Conservation (phyloP, 37 sponge, comb jelly and placozoan genomes). For the Beroe forskalii region DNA sequence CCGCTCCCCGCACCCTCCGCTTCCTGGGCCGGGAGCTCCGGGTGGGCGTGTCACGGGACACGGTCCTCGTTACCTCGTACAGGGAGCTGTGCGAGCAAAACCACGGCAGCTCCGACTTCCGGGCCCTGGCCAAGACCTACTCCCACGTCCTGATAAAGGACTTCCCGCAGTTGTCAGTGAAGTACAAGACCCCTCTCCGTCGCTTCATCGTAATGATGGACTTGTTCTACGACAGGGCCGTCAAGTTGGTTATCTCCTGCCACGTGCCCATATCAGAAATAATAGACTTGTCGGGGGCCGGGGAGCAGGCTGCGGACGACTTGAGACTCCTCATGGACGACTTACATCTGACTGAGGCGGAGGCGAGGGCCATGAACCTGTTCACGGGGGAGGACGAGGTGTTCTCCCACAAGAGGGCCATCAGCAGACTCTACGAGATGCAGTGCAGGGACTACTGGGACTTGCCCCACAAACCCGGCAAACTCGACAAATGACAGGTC, state of each 20-base stretch:
- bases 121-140: slow-evolving; percentile 50
- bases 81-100: slow-evolving; percentile 6
- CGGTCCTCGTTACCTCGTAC: slow-evolving; percentile 14
- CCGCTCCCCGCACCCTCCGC: background rate
- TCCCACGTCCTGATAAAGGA: slow-evolving; percentile 71
- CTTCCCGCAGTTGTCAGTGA: slow-evolving; percentile 75
- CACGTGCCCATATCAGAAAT: slow-evolving; percentile 13
- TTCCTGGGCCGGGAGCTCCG: slow-evolving; percentile 23
- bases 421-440: slow-evolving; percentile 85
- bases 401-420: slow-evolving; percentile 76
- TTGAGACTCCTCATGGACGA: slow-evolving; percentile 44
- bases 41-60: slow-evolving; percentile 42
- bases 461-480: slow-evolving; percentile 23
- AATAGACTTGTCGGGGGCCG: slow-evolving; percentile 27
- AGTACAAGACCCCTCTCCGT: slow-evolving; percentile 70
- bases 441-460: slow-evolving; percentile 79
- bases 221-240: slow-evolving; percentile 77
- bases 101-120: slow-evolving; percentile 46
- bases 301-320: background rate
- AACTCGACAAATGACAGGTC: background rate
- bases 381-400: slow-evolving; percentile 94
- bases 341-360: slow-evolving; percentile 22
- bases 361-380: slow-evolving; percentile 72
- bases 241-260: slow-evolving; percentile 64
- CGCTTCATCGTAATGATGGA: slow-evolving; percentile 85